Conservation (phyloP, 2,888 invertebrate genomes). For the Mayetiola destructor region DNA sequence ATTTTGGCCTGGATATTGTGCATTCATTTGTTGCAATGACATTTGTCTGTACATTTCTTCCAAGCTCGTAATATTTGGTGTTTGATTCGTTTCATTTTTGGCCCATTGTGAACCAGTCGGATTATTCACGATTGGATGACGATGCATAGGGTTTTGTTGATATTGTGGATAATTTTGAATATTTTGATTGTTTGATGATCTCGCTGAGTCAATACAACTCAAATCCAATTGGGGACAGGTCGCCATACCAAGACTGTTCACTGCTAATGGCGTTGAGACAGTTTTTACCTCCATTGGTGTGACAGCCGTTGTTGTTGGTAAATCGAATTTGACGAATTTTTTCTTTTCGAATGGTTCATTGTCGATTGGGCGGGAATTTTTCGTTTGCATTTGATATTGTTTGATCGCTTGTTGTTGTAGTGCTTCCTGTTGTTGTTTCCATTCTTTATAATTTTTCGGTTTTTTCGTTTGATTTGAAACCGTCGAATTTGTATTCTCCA, state of each 20-base stretch:
- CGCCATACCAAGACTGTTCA: not conserved
- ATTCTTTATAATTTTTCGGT: constrained; percentile 7
- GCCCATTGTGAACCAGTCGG: not conserved
- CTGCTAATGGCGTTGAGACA: too few relatives aligned
- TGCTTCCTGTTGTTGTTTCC: not conserved
- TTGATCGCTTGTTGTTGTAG: not conserved
- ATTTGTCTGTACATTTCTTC: not conserved
- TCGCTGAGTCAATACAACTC: not conserved
- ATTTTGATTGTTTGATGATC: too few relatives aligned
- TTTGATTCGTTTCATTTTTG: not conserved
- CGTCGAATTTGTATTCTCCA: not conserved
- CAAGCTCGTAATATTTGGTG: not conserved
- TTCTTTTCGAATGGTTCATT: not conserved
- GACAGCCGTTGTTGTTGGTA: not conserved
- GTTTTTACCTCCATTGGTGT: too few relatives aligned
- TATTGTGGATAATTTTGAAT: too few relatives aligned
- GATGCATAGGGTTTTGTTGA: too few relatives aligned
- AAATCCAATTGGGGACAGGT: not conserved
- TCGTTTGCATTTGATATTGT: not conserved
- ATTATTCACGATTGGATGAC: not conserved
- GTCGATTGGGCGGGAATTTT: not conserved
- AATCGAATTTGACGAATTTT: constrained; percentile 3
- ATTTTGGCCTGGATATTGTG: not conserved
- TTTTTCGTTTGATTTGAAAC: not conserved
- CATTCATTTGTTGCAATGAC: not conserved